These are phyloP conservation scores for Setophaga coronata DNA, from an alignment of 2,113 vertebrate species.

Conservation along the genomic window DNA sequence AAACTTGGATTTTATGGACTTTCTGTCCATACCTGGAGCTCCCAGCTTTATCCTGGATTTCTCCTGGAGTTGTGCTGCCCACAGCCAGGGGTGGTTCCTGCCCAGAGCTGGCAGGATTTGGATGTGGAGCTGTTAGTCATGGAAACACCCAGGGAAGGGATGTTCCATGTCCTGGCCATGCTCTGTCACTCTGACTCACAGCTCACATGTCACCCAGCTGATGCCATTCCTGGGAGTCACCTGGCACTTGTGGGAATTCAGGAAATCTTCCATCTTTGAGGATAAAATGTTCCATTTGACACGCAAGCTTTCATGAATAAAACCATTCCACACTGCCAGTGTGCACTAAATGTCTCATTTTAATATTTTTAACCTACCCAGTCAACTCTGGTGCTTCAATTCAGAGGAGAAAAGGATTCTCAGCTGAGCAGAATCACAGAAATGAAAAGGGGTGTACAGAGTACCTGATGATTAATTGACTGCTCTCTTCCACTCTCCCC, in stretches of 20 bases:
- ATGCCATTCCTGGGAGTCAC: slow-evolving; percentile 10
- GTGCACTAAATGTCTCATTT: neutral
- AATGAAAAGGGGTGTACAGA: neutral
- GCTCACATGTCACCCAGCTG: neutral
- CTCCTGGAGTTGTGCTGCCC: slow-evolving; percentile 7
- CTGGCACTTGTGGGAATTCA: neutral
- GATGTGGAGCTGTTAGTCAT: neutral
- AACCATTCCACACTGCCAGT: neutral
- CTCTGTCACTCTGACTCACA: slow-evolving; percentile 28
- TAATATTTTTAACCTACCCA: neutral
- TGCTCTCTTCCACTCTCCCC: neutral
- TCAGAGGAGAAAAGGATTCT: neutral
- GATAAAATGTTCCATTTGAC: neutral
- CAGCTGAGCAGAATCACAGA: neutral
- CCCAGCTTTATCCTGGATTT: neutral
- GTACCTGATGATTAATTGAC: neutral
- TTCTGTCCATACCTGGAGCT: neutral
- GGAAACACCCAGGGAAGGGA: neutral
- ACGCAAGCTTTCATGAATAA: neutral
- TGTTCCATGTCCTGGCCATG: neutral
- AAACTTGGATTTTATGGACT: too few relatives aligned
- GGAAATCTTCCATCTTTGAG: neutral
- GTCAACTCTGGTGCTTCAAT: neutral
- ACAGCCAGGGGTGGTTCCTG: neutral
- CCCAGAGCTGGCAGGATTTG: neutral